Percentiles rank a stretch among this genome's conserved stretches.
These are phyloP conservation scores for Yponomeuta evonymella DNA, from an alignment of 2,888 invertebrate genomes.

Conservation along the genomic window DNA sequence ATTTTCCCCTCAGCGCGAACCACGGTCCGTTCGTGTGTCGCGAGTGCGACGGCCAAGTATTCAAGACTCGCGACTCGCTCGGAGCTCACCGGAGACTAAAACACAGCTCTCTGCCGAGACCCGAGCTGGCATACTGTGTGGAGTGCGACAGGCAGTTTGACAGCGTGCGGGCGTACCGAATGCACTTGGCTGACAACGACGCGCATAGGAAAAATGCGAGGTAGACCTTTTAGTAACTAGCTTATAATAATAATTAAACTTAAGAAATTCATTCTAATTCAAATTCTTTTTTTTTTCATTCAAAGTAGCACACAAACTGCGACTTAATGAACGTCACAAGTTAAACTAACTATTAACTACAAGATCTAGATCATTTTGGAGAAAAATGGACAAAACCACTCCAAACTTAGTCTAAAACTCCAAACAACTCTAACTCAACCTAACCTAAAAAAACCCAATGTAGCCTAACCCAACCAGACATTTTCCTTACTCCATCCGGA, in stretches of 20 bases:
- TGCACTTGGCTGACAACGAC: not conserved
- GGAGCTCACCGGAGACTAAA: not conserved
- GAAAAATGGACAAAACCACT: too few relatives aligned
- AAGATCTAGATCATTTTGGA: too few relatives aligned
- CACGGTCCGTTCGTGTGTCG: not conserved
- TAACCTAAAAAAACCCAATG: too few relatives aligned
- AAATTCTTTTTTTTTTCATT: too few relatives aligned
- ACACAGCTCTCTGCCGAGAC: not conserved
- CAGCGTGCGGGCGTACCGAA: not conserved
- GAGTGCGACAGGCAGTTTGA: constrained; percentile 1
- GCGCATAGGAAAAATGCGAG: not conserved
- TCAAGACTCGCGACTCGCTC: not conserved
- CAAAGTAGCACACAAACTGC: too few relatives aligned
- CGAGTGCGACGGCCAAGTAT: not conserved
- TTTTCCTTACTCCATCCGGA: too few relatives aligned
- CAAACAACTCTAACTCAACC: too few relatives aligned
- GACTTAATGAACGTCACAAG: too few relatives aligned
- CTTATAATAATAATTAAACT: not conserved
- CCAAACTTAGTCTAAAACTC: too few relatives aligned
- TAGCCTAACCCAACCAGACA: too few relatives aligned
- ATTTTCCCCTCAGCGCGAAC: not conserved
- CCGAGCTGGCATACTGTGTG: not conserved
- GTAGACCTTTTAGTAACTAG: not conserved
- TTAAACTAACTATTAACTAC: too few relatives aligned
- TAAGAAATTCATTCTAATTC: too few relatives aligned